These are phyloP conservation scores for Porites lutea DNA, from an alignment of 64 coral and sea anemone genomes.

Conservation along the genomic window DNA sequence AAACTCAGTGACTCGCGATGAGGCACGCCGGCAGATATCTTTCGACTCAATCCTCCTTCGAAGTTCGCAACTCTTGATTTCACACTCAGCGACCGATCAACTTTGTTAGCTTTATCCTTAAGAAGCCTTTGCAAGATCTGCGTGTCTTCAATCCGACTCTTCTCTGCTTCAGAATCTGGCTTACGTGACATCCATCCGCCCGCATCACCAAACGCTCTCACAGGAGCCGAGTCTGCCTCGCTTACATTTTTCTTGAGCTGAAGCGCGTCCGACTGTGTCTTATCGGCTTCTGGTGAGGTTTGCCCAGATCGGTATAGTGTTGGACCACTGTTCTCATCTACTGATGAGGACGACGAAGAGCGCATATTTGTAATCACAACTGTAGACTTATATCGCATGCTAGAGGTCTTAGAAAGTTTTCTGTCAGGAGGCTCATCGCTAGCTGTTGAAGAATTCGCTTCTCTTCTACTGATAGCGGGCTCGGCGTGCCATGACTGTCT, in stretches of 20 bases:
- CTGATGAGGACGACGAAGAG: constrained; percentile 11
- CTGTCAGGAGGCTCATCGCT: constrained; percentile 21
- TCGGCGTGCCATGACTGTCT: constrained; percentile 92
- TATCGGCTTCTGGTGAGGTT: neutral
- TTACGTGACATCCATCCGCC: constrained; percentile 11
- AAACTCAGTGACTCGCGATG: neutral
- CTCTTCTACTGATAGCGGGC: constrained; percentile 23
- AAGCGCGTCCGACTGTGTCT: neutral
- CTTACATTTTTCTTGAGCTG: neutral
- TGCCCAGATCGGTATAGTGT: constrained; percentile 24
- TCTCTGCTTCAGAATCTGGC: neutral
- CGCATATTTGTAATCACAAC: constrained; percentile 32
- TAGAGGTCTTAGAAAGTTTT: constrained; percentile 12
- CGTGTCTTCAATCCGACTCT: constrained; percentile 72
- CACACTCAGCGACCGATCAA: constrained; percentile 38
- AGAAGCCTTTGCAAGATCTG: constrained; percentile 78
- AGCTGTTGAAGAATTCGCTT: constrained; percentile 12
- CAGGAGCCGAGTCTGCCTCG: neutral
- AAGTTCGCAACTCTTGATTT: constrained; percentile 78
- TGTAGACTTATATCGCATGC: neutral
- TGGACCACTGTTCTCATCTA: constrained; percentile 6
- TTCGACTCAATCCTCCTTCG: constrained; percentile 52
- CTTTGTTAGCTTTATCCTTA: constrained; percentile 55
- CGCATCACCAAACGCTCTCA: neutral
- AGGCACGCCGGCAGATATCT: neutral